A percentile compares a stretch with the other conserved stretches of the same genome.
Evolutionary conservation across 2,888 invertebrate genomes (phyloP).

Genomic region (Dichetophora obliterata): DNA sequence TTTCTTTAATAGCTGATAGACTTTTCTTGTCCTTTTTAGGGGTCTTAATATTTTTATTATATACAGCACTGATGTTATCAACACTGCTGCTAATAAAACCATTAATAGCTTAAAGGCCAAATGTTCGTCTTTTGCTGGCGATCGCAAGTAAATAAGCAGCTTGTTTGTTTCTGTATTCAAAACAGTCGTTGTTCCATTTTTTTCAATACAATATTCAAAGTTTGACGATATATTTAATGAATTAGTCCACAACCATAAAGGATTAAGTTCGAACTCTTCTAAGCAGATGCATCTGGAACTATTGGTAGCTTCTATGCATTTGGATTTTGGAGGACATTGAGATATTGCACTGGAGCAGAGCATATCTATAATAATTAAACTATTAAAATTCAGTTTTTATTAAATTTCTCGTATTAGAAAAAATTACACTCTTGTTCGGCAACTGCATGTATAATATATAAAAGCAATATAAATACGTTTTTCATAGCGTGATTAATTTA

Average conservation of each 20-base stretch:
- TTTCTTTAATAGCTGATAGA: constrained; percentile 48
- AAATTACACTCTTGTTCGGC: constrained; percentile 31
- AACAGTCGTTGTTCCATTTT: constrained; percentile 24
- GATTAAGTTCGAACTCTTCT: constrained; percentile 50
- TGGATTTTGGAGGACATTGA: constrained; percentile 47
- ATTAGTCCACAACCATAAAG: constrained; percentile 51
- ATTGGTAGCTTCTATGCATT: constrained; percentile 42
- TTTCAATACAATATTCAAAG: neutral
- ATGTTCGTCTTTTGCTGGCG: constrained; percentile 46
- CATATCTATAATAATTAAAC: neutral
- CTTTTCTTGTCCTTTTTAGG: constrained; percentile 47
- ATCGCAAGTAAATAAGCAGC: constrained; percentile 41
- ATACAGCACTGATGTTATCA: constrained; percentile 49
- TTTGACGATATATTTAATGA: constrained; percentile 19
- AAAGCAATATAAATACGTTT: constrained; percentile 45
- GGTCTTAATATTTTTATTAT: constrained; percentile 47
- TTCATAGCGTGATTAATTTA: constrained; percentile 18
- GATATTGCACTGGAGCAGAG: neutral
- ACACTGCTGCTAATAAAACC: constrained; percentile 48
- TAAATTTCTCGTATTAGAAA: neutral
- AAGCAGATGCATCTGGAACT: constrained; percentile 49
- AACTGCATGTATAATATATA: constrained; percentile 41
- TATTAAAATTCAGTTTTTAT: neutral
- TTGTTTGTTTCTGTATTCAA: constrained; percentile 32
- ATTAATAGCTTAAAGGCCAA: constrained; percentile 49